These are phyloP conservation scores for Hedya salicella DNA, from an alignment of 2,888 invertebrate genomes.

Conservation along the genomic window DNA sequence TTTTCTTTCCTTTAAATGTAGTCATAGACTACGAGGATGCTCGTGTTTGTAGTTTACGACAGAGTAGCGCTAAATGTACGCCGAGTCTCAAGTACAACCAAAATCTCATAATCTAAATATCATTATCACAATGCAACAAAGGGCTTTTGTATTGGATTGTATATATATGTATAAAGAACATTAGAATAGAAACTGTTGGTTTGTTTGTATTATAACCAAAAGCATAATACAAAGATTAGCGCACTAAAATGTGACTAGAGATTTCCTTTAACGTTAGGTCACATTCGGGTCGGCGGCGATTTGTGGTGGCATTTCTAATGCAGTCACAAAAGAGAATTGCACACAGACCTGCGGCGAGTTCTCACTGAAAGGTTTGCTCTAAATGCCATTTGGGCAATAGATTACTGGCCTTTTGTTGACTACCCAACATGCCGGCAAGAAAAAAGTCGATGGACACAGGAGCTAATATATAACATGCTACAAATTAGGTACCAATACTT, in stretches of 20 bases:
- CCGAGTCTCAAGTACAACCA: too few relatives aligned
- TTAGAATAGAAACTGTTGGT: too few relatives aligned
- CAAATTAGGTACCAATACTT: too few relatives aligned
- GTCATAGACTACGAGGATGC: too few relatives aligned
- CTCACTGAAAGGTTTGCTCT: slow-evolving; percentile 11
- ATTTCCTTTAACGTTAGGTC: slow-evolving; percentile 8
- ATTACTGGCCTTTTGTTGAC: slow-evolving; percentile 15
- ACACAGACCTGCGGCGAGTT: slow-evolving; percentile 7
- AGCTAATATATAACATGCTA: too few relatives aligned
- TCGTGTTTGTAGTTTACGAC: too few relatives aligned
- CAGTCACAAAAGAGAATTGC: slow-evolving; percentile 18
- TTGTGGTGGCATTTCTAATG: slow-evolving; percentile 28
- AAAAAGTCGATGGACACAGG: neutral
- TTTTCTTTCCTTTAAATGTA: too few relatives aligned
- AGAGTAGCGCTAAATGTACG: too few relatives aligned
- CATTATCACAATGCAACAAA: too few relatives aligned
- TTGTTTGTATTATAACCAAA: neutral
- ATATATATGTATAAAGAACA: too few relatives aligned
- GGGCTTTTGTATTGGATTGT: too few relatives aligned
- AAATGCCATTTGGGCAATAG: slow-evolving; percentile 11
- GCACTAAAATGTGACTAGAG: neutral
- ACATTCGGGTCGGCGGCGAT: neutral
- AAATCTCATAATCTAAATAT: too few relatives aligned
- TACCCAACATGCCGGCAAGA: neutral
- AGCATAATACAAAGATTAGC: neutral